Base-by-base conservation (phyloP, 1,140 invertebrate species). In the Odontomachus brunneus region DNA sequence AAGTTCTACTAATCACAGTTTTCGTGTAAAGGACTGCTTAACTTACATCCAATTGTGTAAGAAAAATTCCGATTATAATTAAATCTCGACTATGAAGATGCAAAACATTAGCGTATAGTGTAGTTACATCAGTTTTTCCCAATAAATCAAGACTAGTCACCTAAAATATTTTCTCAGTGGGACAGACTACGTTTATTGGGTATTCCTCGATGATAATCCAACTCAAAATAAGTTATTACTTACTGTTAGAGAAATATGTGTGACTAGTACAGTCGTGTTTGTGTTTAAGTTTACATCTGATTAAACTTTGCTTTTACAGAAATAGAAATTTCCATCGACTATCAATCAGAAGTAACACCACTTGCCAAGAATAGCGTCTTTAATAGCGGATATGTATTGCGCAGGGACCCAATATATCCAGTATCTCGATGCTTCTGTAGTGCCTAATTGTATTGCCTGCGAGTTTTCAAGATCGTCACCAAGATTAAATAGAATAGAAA, bases 381-480 rank as follows among this genome's bases (percentile, higher is more conserved):
- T 98, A 89, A 99, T 98, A 74, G 98, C 97, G 90, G 98, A 97
- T 78, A 98, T 96, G 93, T 98, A 99, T 91, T 98, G 97, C 33
- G 97, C 97, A 59, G 98, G 98, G 55, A 99, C 97, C 98, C 98
- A 99, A 94, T 99, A 99, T 65, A 99, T 96, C 97, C 97, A 99
- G 94, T 98, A 98, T 84, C 97, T 94, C 38, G 97, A 98, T 14
- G 97, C 97, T 94, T 98, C 97, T 11, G 98, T 98, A 15, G 98
- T 96, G 29, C 98, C 97, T 85, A 98, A 93, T 94, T 98, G 97
- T 76, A 98, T 95, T 66, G 96, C 97, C 97, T 97, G 90, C 0
- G 33, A 72, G 57, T 59, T 82, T 26, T 11, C 1, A 57, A 49
- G 17, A 55, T 44, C 38, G 53, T 17, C 2, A 76, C 29, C 29